Conservation (phyloP, 2,888 invertebrate genomes). For the Luffia ferchaultella region DNA sequence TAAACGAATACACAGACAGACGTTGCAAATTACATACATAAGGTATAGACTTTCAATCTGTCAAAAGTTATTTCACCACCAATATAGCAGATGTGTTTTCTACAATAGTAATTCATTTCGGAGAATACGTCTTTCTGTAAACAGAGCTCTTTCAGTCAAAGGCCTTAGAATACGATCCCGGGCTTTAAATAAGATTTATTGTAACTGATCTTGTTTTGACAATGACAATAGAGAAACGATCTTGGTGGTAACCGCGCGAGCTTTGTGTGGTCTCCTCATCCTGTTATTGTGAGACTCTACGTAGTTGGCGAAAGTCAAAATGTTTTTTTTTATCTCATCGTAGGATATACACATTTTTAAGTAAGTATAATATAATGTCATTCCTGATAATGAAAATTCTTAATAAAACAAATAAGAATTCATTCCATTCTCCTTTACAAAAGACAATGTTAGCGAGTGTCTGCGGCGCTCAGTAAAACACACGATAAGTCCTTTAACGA, state of each 20-base stretch:
- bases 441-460: too few relatives aligned
- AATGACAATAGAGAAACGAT: slow-evolving; percentile 40
- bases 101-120: background rate
- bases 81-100: background rate
- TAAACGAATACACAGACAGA: too few relatives aligned
- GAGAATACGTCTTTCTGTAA: too few relatives aligned
- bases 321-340: background rate
- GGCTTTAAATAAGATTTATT: slow-evolving; percentile 63
- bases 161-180: background rate
- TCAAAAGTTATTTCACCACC: too few relatives aligned
- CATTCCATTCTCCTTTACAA: too few relatives aligned
- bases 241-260: slow-evolving; percentile 43
- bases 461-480: too few relatives aligned
- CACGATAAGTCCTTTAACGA: too few relatives aligned
- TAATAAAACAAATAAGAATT: too few relatives aligned
- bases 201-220: slow-evolving; percentile 66
- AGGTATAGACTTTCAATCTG: too few relatives aligned
- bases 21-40: too few relatives aligned
- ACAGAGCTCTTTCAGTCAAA: background rate
- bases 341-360: background rate
- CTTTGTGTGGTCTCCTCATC: slow-evolving; percentile 50
- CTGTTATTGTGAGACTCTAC: slow-evolving; percentile 25
- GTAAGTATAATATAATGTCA: too few relatives aligned
- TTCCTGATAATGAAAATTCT: too few relatives aligned
- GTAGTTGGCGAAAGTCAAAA: slow-evolving; percentile 39